These are phyloP conservation scores for Heliangelus exortis DNA, from an alignment of 2,797 vertebrate species.

Conservation along the genomic window DNA sequence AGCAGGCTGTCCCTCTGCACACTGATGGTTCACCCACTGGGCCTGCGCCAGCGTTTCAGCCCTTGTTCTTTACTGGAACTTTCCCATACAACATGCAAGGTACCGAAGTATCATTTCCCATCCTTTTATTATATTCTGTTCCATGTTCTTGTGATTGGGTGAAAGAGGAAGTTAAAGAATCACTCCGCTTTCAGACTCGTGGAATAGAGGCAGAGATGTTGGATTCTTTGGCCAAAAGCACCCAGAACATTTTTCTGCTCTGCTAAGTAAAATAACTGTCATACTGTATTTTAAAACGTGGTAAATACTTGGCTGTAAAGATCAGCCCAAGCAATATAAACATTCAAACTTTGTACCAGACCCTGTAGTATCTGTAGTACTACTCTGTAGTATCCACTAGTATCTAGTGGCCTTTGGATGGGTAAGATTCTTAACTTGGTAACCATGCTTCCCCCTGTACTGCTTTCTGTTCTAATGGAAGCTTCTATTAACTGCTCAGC, in stretches of 20 bases:
- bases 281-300: background rate
- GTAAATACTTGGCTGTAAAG: background rate
- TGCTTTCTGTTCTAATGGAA: background rate
- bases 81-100: conserved; percentile 93
- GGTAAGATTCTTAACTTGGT: background rate
- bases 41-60: conserved; percentile 87
- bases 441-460: background rate
- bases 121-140: background rate
- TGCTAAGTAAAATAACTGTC: background rate
- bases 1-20: conserved; percentile 82
- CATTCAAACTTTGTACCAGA: background rate
- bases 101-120: conserved; percentile 11
- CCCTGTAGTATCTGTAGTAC: no score
- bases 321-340: background rate
- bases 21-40: conserved; percentile 77
- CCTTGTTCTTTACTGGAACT: conserved; percentile 92
- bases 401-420: background rate
- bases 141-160: background rate
- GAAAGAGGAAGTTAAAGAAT: background rate
- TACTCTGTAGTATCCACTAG: no score
- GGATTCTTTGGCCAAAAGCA: background rate
- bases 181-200: background rate
- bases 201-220: background rate
- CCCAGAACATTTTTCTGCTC: background rate
- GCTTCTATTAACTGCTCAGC: background rate